phyloP scores from a whole-genome alignment of 35 echinoderm and acorn worm species.

The Heliocidaris tuberculata region DNA sequence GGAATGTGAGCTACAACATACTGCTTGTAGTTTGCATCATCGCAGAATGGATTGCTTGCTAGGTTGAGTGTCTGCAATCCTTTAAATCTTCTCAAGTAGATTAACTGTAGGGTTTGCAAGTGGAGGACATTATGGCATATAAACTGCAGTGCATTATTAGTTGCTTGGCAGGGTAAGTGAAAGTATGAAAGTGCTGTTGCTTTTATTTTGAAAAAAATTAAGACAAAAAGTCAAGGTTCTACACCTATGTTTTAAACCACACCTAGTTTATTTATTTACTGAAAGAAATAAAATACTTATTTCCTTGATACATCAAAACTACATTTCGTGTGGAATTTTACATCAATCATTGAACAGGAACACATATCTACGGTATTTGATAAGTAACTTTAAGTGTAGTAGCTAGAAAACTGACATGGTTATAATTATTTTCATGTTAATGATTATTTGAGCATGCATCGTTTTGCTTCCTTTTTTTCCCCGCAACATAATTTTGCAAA shows the following conservation, averaged over 20 bases:
- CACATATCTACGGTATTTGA: no score
- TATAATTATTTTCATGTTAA: no score
- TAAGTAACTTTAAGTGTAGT: background rate
- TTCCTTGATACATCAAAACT: no score
- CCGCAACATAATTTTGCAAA: no score
- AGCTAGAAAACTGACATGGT: no score
- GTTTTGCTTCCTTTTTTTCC: no score
- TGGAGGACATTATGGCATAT: background rate
- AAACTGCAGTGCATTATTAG: background rate
- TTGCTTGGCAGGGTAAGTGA: background rate
- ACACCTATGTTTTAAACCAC: no score
- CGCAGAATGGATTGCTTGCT: constrained; percentile 94
- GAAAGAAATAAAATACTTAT: no score
- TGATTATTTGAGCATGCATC: no score
- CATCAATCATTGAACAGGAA: constrained; percentile 41
- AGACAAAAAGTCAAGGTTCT: background rate
- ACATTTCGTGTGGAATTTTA: background rate
- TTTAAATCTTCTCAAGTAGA: constrained; percentile 87
- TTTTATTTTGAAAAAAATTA: background rate
- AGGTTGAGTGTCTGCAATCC: constrained; percentile 90
- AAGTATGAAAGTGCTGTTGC: background rate
- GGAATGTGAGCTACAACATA: constrained; percentile 91
- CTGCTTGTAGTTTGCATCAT: constrained; percentile 91
- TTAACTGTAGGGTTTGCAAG: constrained; percentile 53
- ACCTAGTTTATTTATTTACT: no score